Evolutionary conservation across 2,797 vertebrate genomes (phyloP), one percentile per base, ranked within the genome.

Genomic region (Brachymystax lenok): DNA sequence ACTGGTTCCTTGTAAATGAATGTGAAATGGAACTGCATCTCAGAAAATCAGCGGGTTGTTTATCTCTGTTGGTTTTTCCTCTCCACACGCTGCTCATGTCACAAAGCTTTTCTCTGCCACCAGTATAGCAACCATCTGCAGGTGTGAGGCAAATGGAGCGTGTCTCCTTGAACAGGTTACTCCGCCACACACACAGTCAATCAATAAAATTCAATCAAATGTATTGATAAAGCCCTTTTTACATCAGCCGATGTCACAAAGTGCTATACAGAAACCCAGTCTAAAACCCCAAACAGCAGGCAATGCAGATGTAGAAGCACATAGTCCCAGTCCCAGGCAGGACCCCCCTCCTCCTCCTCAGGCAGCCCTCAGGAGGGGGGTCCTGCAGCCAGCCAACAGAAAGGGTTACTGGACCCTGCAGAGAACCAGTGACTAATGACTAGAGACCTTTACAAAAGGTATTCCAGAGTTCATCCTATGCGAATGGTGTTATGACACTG

Each of bases 391-490:
- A 61, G 56, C 16, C n/a, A 61, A 61, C n/a, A 61, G 69, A 46
- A 50, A 24, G 69, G 21, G 69, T 70, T 13, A 51, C 27, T 30
- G 28, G 64, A 27, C 64, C 24, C 12, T 66, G 14, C 27, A 28
- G 64, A 66, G 24, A 66, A n/a, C 56, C 56, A 61, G 68, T 21
- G 68, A 69, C 19, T n/a, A 46, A 70, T 70, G 21, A 12, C 40
- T 10, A 17, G 68, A 13, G 64, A n/a, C 12, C 13, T 30, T 27
- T 1, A 66, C 24, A 66, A 66, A 66, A 66, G 64, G 24, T 27
- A 30, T 27, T 27, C 7, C 64, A 30, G 28, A 66, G 21, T 66
- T 66, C 64, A 30, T 30, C 64, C 24, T 66, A 19, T 59, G 64
- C 21, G 64, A 66, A 30, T 30, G 14, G 64, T 27, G 27, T 27